Evolutionary conservation across 2,888 invertebrate species (phyloP), one percentile per base, ranked within the genome.

Genomic region (Lasioglossum calceatum): DNA sequence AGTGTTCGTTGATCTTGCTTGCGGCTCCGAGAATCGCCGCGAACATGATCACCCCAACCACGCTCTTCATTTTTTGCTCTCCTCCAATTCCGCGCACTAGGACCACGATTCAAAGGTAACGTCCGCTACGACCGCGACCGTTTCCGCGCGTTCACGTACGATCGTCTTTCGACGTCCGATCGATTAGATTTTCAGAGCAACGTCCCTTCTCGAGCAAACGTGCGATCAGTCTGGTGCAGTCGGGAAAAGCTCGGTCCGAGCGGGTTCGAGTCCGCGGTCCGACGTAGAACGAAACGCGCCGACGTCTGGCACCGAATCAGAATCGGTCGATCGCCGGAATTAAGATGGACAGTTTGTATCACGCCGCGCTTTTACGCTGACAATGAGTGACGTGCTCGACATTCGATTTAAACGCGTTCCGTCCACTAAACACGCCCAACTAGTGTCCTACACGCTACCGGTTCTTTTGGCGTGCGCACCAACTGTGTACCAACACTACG

Each of bases 291-390:
- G 58, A 58, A 58, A 58, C 58, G n/a, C n/a, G 64, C 61, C 10
- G 44, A 64, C 64, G 27, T 14, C 39, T 36, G 16, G 32, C 71
- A 39, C 8, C 54, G 75, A 86, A 71, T 80, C 71, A 82, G 50
- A 71, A 44, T 74, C 42, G 64, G 44, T 77, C 73, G 79, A 72
- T 64, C 47, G 74, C 42, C 54, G 61, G 71, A 85, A 93, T 93
- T 92, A 92, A 92, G 94, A 94, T 92, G 85, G 93, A 94, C 94
- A 93, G 90, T 84, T 14, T 90, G 89, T 92, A 91, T 92, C 88
- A 80, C 61, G 85, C 92, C 92, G 44, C 14, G 92, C 91, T 87
- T 92, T 93, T 90, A 93, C 91, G 32, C 27, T 64, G 64, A 64
- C 64, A 19, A 64, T 92, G 93, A 94, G 81, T 93, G 93, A 93